These are phyloP conservation scores for Tiaroga cobitis DNA, from an alignment of 2,797 vertebrate genomes.

Conservation along the genomic window DNA sequence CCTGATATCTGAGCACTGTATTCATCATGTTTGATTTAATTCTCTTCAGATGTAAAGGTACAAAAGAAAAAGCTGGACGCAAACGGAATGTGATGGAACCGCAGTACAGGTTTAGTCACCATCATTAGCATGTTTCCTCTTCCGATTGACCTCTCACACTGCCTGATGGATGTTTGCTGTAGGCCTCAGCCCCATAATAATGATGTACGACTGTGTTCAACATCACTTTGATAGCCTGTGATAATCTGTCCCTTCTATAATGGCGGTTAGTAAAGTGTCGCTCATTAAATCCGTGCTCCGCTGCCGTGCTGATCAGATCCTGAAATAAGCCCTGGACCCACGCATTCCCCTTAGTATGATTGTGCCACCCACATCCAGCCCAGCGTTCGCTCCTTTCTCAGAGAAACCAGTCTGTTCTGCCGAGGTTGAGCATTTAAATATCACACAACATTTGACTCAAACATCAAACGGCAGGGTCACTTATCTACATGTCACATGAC, in stretches of 20 bases:
- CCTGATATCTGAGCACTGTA: not conserved
- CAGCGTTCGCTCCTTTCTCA: not conserved
- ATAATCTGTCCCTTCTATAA: conserved; percentile 34
- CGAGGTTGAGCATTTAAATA: conserved; percentile 9
- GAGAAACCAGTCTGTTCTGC: conserved; percentile 13
- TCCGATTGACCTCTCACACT: conserved; percentile 31
- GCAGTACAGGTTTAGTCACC: not conserved
- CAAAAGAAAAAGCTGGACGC: not conserved
- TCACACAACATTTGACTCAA: conserved; percentile 18
- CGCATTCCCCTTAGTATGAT: conserved; percentile 43
- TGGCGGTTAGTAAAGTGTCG: conserved; percentile 25
- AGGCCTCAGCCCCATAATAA: conserved; percentile 26
- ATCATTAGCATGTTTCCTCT: conserved; percentile 14
- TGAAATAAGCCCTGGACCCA: conserved; percentile 30
- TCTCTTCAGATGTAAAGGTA: not conserved
- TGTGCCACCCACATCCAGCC: conserved; percentile 39
- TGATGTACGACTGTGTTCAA: conserved; percentile 11
- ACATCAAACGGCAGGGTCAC: conserved; percentile 10
- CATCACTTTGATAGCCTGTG: conserved; percentile 28
- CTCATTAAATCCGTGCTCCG: conserved; percentile 45
- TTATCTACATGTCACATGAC: conserved; percentile 4
- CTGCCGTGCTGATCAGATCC: conserved; percentile 11
- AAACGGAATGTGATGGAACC: not conserved
- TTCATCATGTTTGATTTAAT: not conserved
- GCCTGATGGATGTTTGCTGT: conserved; percentile 34